Conservation (phyloP, 1,140 invertebrate genomes). For the Formica exsecta region DNA sequence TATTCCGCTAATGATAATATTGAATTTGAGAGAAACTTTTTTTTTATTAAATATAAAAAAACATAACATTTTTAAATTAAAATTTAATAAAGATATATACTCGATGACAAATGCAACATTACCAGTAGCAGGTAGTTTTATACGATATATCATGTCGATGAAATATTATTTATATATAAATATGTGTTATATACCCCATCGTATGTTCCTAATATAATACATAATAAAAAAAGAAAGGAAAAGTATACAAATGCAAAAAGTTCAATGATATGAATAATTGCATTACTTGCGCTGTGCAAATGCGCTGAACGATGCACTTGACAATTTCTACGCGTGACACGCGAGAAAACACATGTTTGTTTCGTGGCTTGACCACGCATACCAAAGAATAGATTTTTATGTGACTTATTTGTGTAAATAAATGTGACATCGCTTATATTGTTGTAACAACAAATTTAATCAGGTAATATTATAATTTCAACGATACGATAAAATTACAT, state of each 20-base stretch:
- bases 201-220: neutral
- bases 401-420: neutral
- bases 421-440: neutral
- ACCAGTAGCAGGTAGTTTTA: neutral
- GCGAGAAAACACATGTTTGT: neutral
- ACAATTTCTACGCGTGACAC: neutral
- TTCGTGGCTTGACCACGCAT: neutral
- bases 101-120: neutral
- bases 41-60: neutral
- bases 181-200: neutral
- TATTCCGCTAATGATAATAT: neutral
- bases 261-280: neutral
- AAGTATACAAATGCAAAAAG: neutral
- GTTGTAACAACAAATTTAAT: neutral
- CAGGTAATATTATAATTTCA: neutral
- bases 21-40: neutral
- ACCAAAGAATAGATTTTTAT: constrained; percentile 1
- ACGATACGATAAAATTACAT: neutral
- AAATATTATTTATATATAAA: constrained; percentile 17
- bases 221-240: neutral
- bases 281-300: neutral
- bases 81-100: neutral
- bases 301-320: neutral
- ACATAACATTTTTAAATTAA: neutral
- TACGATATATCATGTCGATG: neutral